phyloP scores from a whole-genome alignment of 2,113 vertebrate genomes.

The Melanocharis versteri region DNA sequence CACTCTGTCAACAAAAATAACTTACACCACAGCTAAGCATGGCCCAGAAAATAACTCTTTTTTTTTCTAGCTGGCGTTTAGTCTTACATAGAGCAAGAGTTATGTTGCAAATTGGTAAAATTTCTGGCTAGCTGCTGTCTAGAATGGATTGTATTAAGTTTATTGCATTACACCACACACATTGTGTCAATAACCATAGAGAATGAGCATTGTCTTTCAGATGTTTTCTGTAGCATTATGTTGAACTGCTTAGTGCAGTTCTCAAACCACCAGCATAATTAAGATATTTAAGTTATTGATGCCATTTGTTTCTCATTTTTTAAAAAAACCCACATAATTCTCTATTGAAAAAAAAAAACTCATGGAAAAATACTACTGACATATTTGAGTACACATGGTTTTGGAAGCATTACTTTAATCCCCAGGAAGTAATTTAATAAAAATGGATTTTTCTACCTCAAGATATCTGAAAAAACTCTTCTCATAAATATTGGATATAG shows the following conservation, averaged over 20 bases:
- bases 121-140: not conserved
- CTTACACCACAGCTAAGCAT: not conserved
- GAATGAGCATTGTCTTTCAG: not conserved
- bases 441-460: conserved; percentile 7
- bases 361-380: not conserved
- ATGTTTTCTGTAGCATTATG: not conserved
- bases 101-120: not conserved
- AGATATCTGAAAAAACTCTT: not conserved
- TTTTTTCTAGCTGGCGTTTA: not conserved
- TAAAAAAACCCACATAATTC: not conserved
- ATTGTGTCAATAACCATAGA: not conserved
- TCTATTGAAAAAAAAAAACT: not conserved
- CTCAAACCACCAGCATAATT: not conserved
- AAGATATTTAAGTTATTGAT: not conserved
- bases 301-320: not conserved
- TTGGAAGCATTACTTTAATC: conserved; percentile 8
- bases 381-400: not conserved
- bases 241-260: not conserved
- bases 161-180: not conserved
- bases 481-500: not conserved
- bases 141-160: not conserved
- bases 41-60: not conserved
- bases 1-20: not conserved
- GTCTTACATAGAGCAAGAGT: not conserved
- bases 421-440: conserved; percentile 14